phyloP scores from a whole-genome alignment of 2,797 vertebrate species.

The Bucorvus abyssinicus region DNA sequence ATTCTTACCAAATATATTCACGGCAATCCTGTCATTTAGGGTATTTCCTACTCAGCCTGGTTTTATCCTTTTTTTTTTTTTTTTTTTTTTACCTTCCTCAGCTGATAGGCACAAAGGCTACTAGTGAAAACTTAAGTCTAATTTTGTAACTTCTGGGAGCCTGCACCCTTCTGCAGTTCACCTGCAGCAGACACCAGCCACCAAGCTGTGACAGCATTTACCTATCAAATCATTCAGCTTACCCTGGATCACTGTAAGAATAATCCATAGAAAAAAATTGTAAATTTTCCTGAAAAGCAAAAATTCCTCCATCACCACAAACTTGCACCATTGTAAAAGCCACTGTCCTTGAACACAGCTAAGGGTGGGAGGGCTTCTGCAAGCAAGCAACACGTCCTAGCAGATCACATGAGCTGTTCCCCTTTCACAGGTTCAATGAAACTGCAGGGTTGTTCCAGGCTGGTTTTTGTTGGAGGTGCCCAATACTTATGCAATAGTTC shows the following conservation, averaged over 20 bases:
- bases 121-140: background rate
- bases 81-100: background rate
- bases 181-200: background rate
- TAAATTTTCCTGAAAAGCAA: background rate
- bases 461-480: background rate
- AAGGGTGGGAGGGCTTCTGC: background rate
- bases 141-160: background rate
- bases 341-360: background rate
- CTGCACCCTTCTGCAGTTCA: background rate
- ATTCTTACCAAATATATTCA: background rate
- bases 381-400: accelerated
- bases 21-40: background rate
- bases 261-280: background rate
- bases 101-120: background rate
- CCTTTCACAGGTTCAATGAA: background rate
- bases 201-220: background rate
- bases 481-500: background rate
- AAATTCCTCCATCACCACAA: background rate
- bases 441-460: background rate
- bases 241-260: background rate
- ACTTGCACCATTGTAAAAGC: background rate
- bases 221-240: background rate
- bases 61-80: background rate
- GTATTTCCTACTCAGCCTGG: background rate
- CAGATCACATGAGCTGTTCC: background rate